phyloP scores from a whole-genome alignment of 2,888 invertebrate genomes.

The Melipona bicolor region DNA sequence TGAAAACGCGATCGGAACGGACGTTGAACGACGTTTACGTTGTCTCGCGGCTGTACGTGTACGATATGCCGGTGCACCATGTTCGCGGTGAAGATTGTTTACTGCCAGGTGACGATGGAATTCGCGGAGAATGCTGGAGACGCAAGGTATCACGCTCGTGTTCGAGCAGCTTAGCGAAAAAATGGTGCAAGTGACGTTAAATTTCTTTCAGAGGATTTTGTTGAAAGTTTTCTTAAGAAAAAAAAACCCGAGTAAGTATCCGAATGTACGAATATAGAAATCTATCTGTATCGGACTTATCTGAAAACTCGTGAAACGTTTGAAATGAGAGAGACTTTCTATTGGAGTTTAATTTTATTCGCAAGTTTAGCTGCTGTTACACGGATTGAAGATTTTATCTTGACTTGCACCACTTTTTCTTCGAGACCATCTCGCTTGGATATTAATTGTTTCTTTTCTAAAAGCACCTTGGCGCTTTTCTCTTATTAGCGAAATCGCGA shows the following conservation, averaged over 20 bases:
- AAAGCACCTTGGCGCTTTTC: no score
- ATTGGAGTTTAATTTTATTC: background rate
- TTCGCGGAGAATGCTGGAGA: conserved; percentile 67
- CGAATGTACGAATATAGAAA: no score
- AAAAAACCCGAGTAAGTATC: background rate
- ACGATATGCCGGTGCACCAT: conserved; percentile 64
- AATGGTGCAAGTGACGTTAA: background rate
- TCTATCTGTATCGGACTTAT: no score
- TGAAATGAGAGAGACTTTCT: background rate
- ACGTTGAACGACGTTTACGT: conserved; percentile 26
- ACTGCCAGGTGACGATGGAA: conserved; percentile 82
- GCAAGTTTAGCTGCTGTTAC: background rate
- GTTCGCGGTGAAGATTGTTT: conserved; percentile 82
- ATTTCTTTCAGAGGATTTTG: background rate
- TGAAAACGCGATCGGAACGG: conserved; percentile 44
- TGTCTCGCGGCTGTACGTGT: conserved; percentile 27
- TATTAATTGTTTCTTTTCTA: background rate
- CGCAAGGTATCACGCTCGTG: conserved; percentile 49
- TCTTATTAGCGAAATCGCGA: no score
- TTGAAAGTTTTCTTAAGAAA: background rate
- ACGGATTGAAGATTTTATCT: background rate
- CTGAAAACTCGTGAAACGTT: background rate
- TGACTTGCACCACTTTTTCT: background rate
- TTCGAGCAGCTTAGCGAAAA: background rate
- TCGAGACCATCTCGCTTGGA: background rate